These are phyloP conservation scores for Bos indicus DNA, from an alignment of 2,113 vertebrate genomes.

Conservation along the genomic window DNA sequence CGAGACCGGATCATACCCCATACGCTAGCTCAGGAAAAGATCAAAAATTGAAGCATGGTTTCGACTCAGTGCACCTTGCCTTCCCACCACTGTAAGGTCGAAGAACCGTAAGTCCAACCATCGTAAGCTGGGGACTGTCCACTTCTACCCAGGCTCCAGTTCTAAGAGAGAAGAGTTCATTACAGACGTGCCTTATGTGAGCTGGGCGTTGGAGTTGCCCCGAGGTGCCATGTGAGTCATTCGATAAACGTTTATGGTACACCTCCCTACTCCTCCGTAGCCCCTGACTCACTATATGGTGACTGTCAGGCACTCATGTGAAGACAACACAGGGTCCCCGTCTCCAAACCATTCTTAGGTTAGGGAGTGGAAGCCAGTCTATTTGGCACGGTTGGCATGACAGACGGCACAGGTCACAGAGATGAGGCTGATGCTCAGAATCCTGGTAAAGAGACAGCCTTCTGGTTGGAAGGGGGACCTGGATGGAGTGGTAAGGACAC, in stretches of 20 bases:
- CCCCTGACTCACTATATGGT: rapidly evolving
- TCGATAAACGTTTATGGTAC: background rate
- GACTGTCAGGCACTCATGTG: background rate
- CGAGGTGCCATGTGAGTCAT: background rate
- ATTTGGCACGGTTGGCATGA: rapidly evolving
- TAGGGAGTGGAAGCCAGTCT: background rate
- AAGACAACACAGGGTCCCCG: background rate
- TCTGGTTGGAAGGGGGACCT: background rate
- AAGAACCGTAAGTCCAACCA: background rate
- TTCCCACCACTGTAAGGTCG: background rate
- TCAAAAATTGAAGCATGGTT: background rate
- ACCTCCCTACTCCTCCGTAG: background rate
- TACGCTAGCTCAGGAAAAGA: background rate
- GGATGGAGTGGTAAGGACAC: rapidly evolving
- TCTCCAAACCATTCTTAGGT: background rate
- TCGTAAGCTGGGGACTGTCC: background rate
- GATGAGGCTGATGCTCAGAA: background rate
- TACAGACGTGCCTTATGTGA: background rate
- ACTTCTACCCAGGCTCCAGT: background rate
- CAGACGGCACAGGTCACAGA: background rate
- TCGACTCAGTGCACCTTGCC: background rate
- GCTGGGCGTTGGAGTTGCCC: background rate
- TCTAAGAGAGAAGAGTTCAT: background rate
- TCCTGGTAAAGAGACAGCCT: background rate
- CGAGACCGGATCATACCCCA: background rate